phyloP scores from a whole-genome alignment of 2,113 vertebrate species.

The Albula goreensis region DNA sequence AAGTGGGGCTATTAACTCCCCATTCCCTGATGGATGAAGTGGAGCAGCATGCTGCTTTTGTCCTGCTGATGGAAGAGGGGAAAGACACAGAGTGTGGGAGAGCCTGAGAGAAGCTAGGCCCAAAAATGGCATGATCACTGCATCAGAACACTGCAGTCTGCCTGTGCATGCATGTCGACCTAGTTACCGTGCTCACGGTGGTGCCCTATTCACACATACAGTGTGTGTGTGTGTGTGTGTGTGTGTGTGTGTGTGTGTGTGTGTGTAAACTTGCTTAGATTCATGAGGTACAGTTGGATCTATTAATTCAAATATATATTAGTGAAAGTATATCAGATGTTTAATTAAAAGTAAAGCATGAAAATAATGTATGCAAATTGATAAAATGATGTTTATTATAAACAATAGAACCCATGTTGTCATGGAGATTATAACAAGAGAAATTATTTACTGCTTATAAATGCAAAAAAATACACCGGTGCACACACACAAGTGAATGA shows the following conservation, averaged over 20 bases:
- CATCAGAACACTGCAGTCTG: slow-evolving; percentile 16
- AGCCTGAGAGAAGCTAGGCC: slow-evolving; percentile 52
- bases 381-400: too few relatives aligned
- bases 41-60: slow-evolving; percentile 81
- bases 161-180: slow-evolving; percentile 36
- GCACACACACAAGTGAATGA: too few relatives aligned
- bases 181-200: slow-evolving; percentile 34
- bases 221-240: background rate
- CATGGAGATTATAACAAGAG: too few relatives aligned
- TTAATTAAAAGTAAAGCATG: too few relatives aligned
- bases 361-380: too few relatives aligned
- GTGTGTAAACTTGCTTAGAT: too few relatives aligned
- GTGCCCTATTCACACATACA: slow-evolving; percentile 21
- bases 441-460: too few relatives aligned
- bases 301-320: too few relatives aligned
- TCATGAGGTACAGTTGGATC: too few relatives aligned
- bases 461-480: too few relatives aligned
- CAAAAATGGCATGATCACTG: slow-evolving; percentile 45
- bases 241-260: background rate
- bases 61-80: slow-evolving; percentile 59
- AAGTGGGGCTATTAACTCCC: slow-evolving; percentile 61
- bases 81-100: slow-evolving; percentile 73
- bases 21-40: slow-evolving; percentile 67
- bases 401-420: too few relatives aligned
- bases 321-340: too few relatives aligned